These are phyloP conservation scores for Phalera bucephala DNA, from an alignment of 2,888 invertebrate genomes.

Conservation along the genomic window DNA sequence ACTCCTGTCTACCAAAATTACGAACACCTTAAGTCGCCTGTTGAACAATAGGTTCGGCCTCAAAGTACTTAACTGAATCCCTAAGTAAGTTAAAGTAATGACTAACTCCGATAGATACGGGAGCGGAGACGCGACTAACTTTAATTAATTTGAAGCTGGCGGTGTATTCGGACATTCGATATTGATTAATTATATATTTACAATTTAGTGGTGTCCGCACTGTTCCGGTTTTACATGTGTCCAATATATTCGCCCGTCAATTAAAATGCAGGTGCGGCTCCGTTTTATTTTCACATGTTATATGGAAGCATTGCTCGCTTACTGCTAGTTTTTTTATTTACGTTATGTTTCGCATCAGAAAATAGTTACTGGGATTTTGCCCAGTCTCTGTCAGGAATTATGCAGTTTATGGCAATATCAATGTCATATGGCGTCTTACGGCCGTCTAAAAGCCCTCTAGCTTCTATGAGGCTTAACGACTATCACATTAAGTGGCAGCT, in stretches of 20 bases:
- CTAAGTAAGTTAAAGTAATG: constrained; percentile 51
- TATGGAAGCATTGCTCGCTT: no score
- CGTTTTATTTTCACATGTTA: background rate
- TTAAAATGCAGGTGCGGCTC: background rate
- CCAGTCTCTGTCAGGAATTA: no score
- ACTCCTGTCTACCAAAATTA: constrained; percentile 39
- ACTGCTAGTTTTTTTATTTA: no score
- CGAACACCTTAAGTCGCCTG: constrained; percentile 48
- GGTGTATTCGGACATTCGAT: constrained; percentile 23
- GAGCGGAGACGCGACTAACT: constrained; percentile 40
- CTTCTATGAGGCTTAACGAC: no score
- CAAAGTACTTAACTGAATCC: constrained; percentile 51
- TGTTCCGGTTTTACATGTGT: background rate
- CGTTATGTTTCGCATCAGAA: no score
- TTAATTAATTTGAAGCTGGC: constrained; percentile 56
- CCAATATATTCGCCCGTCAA: background rate
- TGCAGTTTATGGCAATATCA: no score
- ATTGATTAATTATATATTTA: constrained; percentile 13
- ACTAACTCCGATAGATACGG: constrained; percentile 47
- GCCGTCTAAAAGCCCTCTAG: no score
- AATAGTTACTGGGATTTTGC: no score
- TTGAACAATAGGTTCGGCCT: constrained; percentile 52
- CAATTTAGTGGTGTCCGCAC: background rate
- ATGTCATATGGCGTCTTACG: no score
- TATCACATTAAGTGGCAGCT: no score